Percentiles rank a stretch among this genome's conserved stretches.
These are phyloP conservation scores for Rana temporaria DNA, from an alignment of 2,113 vertebrate species.

Conservation along the genomic window DNA sequence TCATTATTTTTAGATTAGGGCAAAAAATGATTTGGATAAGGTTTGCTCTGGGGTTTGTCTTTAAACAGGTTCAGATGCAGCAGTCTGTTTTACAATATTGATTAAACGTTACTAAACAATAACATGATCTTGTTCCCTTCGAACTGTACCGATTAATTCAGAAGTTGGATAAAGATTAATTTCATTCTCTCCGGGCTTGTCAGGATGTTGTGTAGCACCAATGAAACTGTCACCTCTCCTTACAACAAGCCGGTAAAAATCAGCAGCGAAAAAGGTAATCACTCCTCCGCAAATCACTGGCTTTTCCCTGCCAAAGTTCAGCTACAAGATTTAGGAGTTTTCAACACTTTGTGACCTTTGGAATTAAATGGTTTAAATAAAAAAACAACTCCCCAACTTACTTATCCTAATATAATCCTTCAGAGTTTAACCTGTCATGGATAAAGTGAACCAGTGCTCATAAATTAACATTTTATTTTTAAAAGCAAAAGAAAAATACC, in stretches of 20 bases:
- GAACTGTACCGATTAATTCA: not conserved
- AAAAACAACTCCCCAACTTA: not conserved
- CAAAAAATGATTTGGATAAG: too few species aligned
- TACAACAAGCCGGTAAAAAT: not conserved
- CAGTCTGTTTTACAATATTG: too few species aligned
- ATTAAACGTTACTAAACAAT: not conserved
- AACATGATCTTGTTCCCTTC: too few species aligned
- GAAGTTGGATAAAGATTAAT: not conserved
- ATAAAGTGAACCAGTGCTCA: not conserved
- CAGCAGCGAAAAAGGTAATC: not conserved
- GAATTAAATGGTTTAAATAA: not conserved
- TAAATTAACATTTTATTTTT: not conserved
- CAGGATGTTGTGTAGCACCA: too few species aligned
- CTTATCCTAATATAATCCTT: not conserved
- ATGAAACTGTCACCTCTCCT: not conserved
- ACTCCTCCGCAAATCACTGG: not conserved
- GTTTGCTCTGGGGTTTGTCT: too few species aligned
- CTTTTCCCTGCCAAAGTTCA: conserved; percentile 6
- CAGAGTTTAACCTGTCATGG: not conserved
- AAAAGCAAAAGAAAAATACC: not conserved
- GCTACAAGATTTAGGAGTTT: not conserved
- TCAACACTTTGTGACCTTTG: not conserved
- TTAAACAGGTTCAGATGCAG: too few species aligned
- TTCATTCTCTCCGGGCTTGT: not conserved
- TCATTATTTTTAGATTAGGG: too few species aligned